Conservation (phyloP, 2,888 invertebrate species). For the Hyppa rectilinea region DNA sequence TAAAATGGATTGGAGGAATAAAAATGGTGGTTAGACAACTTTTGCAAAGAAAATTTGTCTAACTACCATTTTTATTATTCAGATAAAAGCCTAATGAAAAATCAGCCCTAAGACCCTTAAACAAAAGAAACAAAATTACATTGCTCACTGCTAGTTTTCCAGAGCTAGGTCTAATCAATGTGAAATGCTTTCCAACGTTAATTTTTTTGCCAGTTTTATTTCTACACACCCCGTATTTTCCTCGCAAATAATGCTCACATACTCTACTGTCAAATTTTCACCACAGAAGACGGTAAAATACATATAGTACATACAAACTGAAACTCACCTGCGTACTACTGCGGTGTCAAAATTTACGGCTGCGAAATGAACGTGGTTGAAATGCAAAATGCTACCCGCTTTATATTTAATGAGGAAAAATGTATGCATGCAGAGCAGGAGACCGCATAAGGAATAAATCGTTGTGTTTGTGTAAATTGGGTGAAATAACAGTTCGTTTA, state of each 20-base stretch:
- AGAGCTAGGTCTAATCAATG: neutral
- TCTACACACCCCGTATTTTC: neutral
- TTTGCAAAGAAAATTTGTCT: no score
- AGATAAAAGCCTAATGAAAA: no score
- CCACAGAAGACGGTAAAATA: neutral
- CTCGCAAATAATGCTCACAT: neutral
- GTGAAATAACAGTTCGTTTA: neutral
- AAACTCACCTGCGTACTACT: slow-evolving; percentile 43
- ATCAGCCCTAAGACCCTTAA: no score
- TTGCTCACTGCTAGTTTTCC: neutral
- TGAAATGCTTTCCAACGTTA: neutral
- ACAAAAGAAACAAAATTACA: no score
- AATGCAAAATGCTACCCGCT: slow-evolving; percentile 51
- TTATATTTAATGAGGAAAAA: slow-evolving; percentile 54
- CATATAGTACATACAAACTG: neutral
- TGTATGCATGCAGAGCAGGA: slow-evolving; percentile 37
- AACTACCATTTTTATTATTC: no score
- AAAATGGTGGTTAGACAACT: no score
- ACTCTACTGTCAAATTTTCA: slow-evolving; percentile 2
- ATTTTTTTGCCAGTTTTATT: neutral
- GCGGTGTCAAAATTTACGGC: slow-evolving; percentile 54
- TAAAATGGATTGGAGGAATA: no score
- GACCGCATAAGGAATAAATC: slow-evolving; percentile 48
- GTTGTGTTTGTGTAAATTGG: slow-evolving; percentile 26
- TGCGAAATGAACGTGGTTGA: slow-evolving; percentile 43